Percentiles rank a stretch among this genome's conserved stretches.
phyloP scores from a whole-genome alignment of 2,113 vertebrate genomes.

The Turdus rufiventris region DNA sequence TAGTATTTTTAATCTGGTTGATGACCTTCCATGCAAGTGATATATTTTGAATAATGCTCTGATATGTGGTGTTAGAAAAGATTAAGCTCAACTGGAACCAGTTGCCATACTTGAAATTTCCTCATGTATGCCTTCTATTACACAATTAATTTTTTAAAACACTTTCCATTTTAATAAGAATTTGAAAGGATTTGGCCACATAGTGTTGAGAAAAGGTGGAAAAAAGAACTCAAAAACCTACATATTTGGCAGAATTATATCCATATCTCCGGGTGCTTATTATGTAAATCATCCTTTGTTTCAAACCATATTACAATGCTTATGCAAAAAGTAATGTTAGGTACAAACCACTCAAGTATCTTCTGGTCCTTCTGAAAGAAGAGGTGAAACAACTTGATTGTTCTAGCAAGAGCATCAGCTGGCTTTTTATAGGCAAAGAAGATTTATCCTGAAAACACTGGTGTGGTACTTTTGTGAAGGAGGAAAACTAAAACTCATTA shows the following conservation, averaged over 20 bases:
- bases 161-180: not conserved
- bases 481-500: not conserved
- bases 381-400: not conserved
- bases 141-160: not conserved
- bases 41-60: not conserved
- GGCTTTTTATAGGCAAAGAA: not conserved
- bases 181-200: not conserved
- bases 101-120: not conserved
- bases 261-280: not conserved
- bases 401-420: not conserved
- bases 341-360: not conserved
- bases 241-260: not conserved
- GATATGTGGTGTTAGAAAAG: not conserved
- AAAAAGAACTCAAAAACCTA: not conserved
- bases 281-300: not conserved
- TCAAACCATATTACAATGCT: not conserved
- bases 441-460: not conserved
- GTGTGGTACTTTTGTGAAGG: not conserved
- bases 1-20: not conserved
- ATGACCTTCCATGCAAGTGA: not conserved
- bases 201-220: not conserved
- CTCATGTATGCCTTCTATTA: not conserved
- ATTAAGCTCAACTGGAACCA: not conserved
- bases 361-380: not conserved
- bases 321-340: not conserved